These are phyloP conservation scores for Goniozus legneri DNA, from an alignment of 1,140 invertebrate genomes.

Conservation along the genomic window DNA sequence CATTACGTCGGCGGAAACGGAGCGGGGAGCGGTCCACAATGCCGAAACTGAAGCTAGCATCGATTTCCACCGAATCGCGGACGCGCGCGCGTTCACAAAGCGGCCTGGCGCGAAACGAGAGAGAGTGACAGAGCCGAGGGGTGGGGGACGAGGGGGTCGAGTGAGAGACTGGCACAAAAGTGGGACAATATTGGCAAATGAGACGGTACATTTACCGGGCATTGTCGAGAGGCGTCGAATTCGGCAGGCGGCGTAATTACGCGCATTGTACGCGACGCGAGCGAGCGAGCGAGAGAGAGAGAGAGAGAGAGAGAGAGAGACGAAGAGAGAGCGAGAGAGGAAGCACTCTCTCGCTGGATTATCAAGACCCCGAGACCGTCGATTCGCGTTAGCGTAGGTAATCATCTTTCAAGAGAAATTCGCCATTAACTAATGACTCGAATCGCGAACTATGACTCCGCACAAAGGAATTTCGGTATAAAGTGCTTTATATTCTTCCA, in stretches of 20 bases:
- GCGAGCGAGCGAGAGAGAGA: constrained; percentile 25
- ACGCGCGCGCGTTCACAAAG: constrained; percentile 5
- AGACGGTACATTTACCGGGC: constrained; percentile 44
- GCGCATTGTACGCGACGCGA: constrained; percentile 43
- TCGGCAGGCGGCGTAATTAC: constrained; percentile 38
- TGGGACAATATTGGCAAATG: constrained; percentile 54
- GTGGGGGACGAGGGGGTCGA: neutral
- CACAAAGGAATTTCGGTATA: too few relatives aligned
- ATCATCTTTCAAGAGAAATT: too few relatives aligned
- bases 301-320: neutral
- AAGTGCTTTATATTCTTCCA: too few relatives aligned
- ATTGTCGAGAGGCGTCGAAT: constrained; percentile 36
- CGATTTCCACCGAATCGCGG: constrained; percentile 14
- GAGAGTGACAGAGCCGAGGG: neutral
- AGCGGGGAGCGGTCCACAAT: neutral
- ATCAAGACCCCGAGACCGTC: too few relatives aligned
- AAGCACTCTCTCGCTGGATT: too few relatives aligned
- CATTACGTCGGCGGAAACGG: too few relatives aligned
- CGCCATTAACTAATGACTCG: too few relatives aligned
- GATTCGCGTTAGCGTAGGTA: too few relatives aligned
- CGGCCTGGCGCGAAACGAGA: constrained; percentile 3
- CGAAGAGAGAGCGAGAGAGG: neutral
- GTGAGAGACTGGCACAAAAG: constrained; percentile 37
- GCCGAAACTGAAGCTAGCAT: constrained; percentile 24
- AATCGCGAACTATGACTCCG: too few relatives aligned